phyloP scores from a whole-genome alignment of 2,797 vertebrate species.

The Megalops cyprinoides region DNA sequence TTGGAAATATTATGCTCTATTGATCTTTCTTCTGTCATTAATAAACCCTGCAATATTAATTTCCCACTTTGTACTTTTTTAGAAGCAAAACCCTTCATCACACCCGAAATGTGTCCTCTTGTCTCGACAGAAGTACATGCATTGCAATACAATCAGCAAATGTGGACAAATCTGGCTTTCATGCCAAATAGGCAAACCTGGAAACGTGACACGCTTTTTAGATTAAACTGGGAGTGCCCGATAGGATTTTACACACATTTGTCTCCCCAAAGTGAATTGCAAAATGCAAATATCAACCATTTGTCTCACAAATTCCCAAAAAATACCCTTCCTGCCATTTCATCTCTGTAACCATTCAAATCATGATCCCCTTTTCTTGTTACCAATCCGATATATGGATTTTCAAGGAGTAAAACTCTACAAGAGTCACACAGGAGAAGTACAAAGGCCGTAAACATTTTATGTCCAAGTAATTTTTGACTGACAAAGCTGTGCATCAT shows the following conservation, averaged over 20 bases:
- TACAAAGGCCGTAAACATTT: constrained; percentile 2
- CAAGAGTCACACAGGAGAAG: constrained; percentile 17
- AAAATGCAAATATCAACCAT: constrained; percentile 24
- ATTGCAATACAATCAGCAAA: neutral
- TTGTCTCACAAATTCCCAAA: constrained; percentile 21
- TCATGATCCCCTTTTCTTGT: constrained; percentile 13
- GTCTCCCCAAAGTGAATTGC: constrained; percentile 20
- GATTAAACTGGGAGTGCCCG: neutral
- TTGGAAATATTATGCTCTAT: neutral
- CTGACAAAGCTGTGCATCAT: neutral
- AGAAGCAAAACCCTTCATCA: neutral
- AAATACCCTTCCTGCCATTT: neutral
- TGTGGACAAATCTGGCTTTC: neutral
- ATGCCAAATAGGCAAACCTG: neutral
- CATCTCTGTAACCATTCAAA: constrained; percentile 14
- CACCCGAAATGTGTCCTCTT: neutral
- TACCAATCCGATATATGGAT: constrained; percentile 16
- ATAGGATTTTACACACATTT: neutral
- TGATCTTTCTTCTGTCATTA: neutral
- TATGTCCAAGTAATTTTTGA: neutral
- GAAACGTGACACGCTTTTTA: neutral
- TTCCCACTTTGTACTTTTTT: neutral
- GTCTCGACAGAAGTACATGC: constrained; percentile 9
- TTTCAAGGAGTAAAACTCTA: constrained; percentile 33
- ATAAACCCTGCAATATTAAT: neutral